These are phyloP conservation scores for Ellobium chinense DNA, from an alignment of 2,888 invertebrate species.

Conservation along the genomic window DNA sequence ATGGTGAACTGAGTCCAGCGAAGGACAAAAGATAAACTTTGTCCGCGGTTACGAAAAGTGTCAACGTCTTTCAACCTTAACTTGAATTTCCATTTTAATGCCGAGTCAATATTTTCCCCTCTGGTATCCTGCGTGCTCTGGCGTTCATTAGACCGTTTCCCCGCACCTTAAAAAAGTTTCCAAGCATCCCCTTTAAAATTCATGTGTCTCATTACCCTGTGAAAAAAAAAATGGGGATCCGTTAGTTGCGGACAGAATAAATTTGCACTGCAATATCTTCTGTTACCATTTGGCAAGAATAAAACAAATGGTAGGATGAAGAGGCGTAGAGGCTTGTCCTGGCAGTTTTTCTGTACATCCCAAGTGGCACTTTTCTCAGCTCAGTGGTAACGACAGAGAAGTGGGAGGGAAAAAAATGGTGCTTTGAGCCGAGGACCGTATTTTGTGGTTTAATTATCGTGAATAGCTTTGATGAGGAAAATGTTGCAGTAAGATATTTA, in stretches of 20 bases:
- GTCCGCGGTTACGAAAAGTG: slow-evolving; percentile 27
- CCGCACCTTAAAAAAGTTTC: neutral
- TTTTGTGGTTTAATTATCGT: too few species aligned
- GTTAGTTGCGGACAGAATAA: neutral
- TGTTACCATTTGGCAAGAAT: neutral
- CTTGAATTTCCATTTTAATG: slow-evolving; percentile 42
- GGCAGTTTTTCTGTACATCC: too few species aligned
- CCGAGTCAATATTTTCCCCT: slow-evolving; percentile 34
- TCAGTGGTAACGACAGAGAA: too few species aligned
- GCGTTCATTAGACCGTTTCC: slow-evolving; percentile 32
- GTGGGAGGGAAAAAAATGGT: too few species aligned
- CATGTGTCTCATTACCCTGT: slow-evolving; percentile 13
- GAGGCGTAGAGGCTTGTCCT: too few species aligned
- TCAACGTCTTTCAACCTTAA: neutral
- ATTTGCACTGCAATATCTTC: slow-evolving; percentile 3
- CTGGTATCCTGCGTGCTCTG: slow-evolving; percentile 13
- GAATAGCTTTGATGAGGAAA: too few species aligned
- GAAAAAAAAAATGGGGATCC: neutral
- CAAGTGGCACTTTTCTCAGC: too few species aligned
- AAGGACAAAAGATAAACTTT: slow-evolving; percentile 4
- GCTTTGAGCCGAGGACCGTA: too few species aligned
- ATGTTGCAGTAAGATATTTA: too few species aligned
- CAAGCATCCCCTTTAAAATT: neutral
- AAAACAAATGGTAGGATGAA: too few species aligned
- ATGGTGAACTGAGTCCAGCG: neutral